Evolutionary conservation across 2,888 invertebrate species (phyloP), one percentile per base, ranked within the genome.

Genomic region (Ormyrus pomaceus): DNA sequence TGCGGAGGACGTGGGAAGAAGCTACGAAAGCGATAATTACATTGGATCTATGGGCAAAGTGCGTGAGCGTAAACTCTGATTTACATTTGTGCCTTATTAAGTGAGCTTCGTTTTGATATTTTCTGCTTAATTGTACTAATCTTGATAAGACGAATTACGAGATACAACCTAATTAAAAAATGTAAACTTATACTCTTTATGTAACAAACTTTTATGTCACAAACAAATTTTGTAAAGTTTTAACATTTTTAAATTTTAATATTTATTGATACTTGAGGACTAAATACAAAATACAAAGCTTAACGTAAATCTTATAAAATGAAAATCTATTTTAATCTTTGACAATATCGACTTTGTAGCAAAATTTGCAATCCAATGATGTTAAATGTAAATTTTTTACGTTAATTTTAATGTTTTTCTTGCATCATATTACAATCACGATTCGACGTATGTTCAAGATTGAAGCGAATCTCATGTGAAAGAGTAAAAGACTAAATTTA

Each of bases 391-490:
- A 13, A n/a, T 58, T 71, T 11, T 61, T n/a, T 53, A 61, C 51
- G 11, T 48, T 4, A 34, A 34, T 34, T 34, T 34, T 34, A 34
- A 34, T 34, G 4, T 34, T 34, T 4, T 34, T 2, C 34, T 50
- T 46, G 19, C 11, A n/a, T n/a, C 66, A 9, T 2, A 10, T 48
- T 51, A 3, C 51, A 68, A 61, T 76, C 68, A 61, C 61, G 46
- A 53, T 62, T 11, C n/a, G 48, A 55, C 48, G 11, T 19, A 65
- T 19, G 50, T 55, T 51, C 64, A 64, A 74, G 70, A 70, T 64
- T 65, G 66, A 78, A 78, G 55, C 66, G 66, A 71, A 78, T 78
- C 66, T 71, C 62, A 64, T 53, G 53, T 65, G 64, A 69, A 62
- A 56, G 19, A n/a, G 68, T 50, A 46, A 65, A 66, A 61, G 68